Evolutionary conservation across 2,113 vertebrate species (phyloP).

Genomic region (Scomber japonicus): DNA sequence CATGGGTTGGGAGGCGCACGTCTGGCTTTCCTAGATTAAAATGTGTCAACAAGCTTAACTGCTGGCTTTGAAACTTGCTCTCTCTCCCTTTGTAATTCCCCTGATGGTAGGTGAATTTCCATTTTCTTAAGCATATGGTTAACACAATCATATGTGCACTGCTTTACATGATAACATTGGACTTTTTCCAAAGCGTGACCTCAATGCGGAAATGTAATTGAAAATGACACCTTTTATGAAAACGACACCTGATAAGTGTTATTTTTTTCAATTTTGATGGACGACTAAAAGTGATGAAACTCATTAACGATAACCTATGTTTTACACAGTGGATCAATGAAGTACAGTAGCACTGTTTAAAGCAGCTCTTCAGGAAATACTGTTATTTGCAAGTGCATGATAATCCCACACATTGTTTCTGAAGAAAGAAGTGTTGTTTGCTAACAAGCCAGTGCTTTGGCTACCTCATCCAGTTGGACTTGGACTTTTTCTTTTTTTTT

Average conservation of each 20-base stretch:
- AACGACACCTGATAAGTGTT: conserved; percentile 17
- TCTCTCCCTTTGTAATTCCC: conserved; percentile 71
- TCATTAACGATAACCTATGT: background rate
- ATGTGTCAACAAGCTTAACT: conserved; percentile 81
- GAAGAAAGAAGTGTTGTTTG: conserved; percentile 65
- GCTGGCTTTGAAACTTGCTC: conserved; percentile 77
- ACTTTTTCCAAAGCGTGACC: conserved; percentile 25
- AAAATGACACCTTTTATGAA: conserved; percentile 12
- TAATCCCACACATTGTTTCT: conserved; percentile 55
- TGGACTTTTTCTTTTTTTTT: conserved; percentile 30
- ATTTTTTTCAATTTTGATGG: background rate
- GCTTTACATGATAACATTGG: conserved; percentile 58
- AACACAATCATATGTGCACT: conserved; percentile 49
- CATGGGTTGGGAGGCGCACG: conserved; percentile 73
- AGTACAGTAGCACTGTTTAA: conserved; percentile 7
- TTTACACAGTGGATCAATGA: background rate
- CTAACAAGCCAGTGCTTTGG: conserved; percentile 69
- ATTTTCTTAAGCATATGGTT: conserved; percentile 75
- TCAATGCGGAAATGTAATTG: too few species aligned
- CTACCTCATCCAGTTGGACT: conserved; percentile 67
- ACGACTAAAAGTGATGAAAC: background rate
- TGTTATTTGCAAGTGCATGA: conserved; percentile 36
- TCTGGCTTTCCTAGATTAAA: conserved; percentile 83
- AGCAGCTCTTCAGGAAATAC: conserved; percentile 43
- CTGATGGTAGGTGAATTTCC: conserved; percentile 72